phyloP scores from a whole-genome alignment of 1,140 invertebrate genomes.

The Drosophila yakuba region DNA sequence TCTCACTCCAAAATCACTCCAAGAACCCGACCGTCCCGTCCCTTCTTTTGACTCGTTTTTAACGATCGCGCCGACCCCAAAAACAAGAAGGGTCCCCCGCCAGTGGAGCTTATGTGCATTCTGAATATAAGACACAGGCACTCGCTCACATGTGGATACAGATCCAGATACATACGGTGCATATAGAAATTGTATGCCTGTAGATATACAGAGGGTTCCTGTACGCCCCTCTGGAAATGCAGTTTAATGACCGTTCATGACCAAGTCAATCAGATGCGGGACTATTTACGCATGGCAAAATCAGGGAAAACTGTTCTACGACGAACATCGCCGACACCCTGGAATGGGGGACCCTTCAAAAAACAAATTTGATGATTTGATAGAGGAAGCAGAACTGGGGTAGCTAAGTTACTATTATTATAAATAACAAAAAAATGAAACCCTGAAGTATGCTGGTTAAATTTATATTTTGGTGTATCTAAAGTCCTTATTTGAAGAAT shows the following conservation, averaged over 20 bases:
- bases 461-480: background rate
- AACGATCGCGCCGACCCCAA: constrained; percentile 54
- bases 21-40: background rate
- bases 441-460: constrained; percentile 25
- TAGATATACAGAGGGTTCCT: background rate
- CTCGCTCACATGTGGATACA: constrained; percentile 34
- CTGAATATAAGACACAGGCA: constrained; percentile 22
- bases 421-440: too few relatives aligned
- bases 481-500: too few relatives aligned
- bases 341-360: constrained; percentile 12
- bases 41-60: constrained; percentile 29
- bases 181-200: background rate
- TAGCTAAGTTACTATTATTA: constrained; percentile 9
- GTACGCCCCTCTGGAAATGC: constrained; percentile 38
- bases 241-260: constrained; percentile 55
- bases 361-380: background rate
- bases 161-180: constrained; percentile 11
- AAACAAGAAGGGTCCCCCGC: constrained; percentile 47
- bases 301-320: constrained; percentile 11
- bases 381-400: background rate
- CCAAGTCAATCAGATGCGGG: constrained; percentile 53
- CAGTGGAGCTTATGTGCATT: constrained; percentile 24
- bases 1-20: constrained; percentile 2
- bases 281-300: constrained; percentile 50
- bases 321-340: constrained; percentile 26